Base-by-base conservation (phyloP, 2,113 vertebrate species). In the Mustelus asterias region DNA sequence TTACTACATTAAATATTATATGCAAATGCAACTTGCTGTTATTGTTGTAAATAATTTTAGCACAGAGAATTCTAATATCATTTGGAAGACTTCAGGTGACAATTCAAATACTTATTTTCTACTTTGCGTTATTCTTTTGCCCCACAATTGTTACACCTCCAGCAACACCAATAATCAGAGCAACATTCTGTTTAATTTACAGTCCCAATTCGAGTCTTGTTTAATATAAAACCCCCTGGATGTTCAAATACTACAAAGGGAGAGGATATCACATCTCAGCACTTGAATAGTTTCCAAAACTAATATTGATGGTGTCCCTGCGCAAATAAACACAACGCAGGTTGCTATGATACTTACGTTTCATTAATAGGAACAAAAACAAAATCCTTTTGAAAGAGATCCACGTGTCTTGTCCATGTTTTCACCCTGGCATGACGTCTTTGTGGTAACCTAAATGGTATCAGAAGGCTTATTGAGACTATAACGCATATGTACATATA, bases 321-420 rank as follows among this genome's bases (percentile, higher is more conserved):
- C 22, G 37, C 4, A 70, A 76, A 95, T 95, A 48, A 48, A 29
- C 24, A 72, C 44, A 70, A 14, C 67, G 41, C 70, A 72, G 24
- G 24, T 48, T 20, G 24, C 24, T 33, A 48, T 63, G 58, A 96
- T 97, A 98, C 99, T 98, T 96, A 99, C 99, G 99, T 99, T 98
- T 99, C 99, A 96, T 99, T 99, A 96, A 99, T 99, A 96, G 99
- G 99, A 97, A 99, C 99, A 96, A 99, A 99, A 97, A 99, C 98
- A 97, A 99, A 99, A 96, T 99, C 99, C 96, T 99, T 99, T 97
- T 99, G 98, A 97, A 99, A 99, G 96, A 99, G 98, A 96, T 99
- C 99, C 95, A 99, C 99, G 1, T 99, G 99, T 3, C 99, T 98
- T 0, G 99, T 99, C 99, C 99, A 99, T 0, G 99, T 99, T 98